Conservation (phyloP, 2,113 vertebrate species). For the Ovis canadensis region DNA sequence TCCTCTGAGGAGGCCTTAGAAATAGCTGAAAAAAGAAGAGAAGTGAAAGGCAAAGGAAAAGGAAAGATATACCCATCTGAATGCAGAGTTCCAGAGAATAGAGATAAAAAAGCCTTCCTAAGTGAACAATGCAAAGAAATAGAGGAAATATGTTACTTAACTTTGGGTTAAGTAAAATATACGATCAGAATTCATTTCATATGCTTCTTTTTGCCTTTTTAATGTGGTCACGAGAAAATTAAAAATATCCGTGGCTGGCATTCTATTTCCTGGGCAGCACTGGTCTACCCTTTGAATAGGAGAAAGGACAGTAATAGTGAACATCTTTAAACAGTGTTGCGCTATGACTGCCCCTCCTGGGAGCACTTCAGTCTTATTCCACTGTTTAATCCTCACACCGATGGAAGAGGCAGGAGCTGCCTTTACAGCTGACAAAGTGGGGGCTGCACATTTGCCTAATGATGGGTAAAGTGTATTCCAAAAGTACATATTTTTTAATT, state of each 20-base stretch:
- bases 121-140: not conserved
- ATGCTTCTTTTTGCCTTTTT: not conserved
- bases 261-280: accelerated
- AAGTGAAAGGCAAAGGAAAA: not conserved
- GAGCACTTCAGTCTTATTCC: accelerated
- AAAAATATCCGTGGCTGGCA: not conserved
- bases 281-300: not conserved
- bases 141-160: not conserved
- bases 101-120: not conserved
- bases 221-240: not conserved
- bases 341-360: accelerated
- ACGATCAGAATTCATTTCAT: not conserved
- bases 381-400: accelerated
- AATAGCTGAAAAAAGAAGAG: not conserved
- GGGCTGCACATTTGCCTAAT: not conserved
- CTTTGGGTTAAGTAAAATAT: not conserved
- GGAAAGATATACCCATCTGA: not conserved
- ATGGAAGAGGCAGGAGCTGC: not conserved
- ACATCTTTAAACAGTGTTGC: accelerated
- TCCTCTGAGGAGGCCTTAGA: not conserved
- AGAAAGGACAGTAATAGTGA: no score
- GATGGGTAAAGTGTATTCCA: not conserved
- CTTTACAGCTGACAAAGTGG: accelerated
- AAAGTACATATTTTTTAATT: not conserved
- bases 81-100: not conserved